phyloP scores from a whole-genome alignment of 2,113 vertebrate genomes.

The Protobothrops flavoviridis region DNA sequence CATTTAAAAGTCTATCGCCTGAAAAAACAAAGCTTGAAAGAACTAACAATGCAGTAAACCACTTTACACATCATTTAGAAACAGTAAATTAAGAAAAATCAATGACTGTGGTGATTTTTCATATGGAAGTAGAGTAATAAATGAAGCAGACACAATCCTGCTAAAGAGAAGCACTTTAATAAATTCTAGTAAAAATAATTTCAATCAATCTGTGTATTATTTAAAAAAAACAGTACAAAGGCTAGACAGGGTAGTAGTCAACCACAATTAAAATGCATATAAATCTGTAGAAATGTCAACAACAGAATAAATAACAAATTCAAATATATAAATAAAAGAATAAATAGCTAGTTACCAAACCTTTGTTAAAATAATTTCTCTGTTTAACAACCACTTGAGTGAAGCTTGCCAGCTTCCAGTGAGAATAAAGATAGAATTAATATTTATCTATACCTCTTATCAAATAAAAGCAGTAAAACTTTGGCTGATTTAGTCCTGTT shows the following conservation, averaged over 20 bases:
- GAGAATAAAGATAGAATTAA: background rate
- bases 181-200: background rate
- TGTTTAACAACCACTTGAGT: background rate
- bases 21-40: background rate
- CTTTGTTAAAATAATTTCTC: background rate
- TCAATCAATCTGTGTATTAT: background rate
- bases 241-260: background rate
- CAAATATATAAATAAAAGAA: background rate
- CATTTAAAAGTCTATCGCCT: background rate
- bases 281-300: background rate
- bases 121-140: constrained; percentile 10
- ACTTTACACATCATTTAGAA: constrained; percentile 6
- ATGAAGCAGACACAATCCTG: background rate
- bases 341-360: background rate
- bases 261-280: background rate
- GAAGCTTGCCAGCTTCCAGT: background rate
- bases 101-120: background rate
- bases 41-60: background rate
- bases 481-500: background rate
- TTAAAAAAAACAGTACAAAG: background rate
- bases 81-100: constrained; percentile 5
- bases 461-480: background rate
- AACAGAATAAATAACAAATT: background rate
- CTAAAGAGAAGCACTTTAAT: background rate
- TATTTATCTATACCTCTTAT: background rate